Percentiles rank a stretch among this genome's conserved stretches.
phyloP scores from a whole-genome alignment of 2,888 invertebrate species.

The Mongoloraphidia duomilia region DNA sequence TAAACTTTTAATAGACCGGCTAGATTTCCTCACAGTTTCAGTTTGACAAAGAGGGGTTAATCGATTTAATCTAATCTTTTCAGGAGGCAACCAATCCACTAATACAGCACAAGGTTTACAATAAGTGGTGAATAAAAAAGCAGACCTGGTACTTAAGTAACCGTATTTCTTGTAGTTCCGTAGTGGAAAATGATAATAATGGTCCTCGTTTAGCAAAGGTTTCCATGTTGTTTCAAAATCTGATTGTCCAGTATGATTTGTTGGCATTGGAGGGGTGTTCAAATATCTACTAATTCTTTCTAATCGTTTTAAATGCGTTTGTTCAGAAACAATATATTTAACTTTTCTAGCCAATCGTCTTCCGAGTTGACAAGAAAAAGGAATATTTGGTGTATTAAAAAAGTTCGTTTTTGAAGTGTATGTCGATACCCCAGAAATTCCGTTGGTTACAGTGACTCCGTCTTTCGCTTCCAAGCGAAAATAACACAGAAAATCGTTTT shows the following conservation, averaged over 20 bases:
- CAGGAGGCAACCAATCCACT: not conserved
- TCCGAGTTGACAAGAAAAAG: constrained; percentile 24
- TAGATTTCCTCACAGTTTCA: no score
- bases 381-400: constrained; percentile 17
- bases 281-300: constrained; percentile 22
- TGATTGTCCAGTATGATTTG: not conserved
- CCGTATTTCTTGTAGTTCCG: not conserved
- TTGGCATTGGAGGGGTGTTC: constrained; percentile 10
- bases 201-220: constrained; percentile 2
- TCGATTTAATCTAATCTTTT: not conserved
- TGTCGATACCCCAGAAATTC: constrained; percentile 4
- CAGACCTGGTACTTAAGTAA: constrained; percentile 4
- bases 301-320: constrained; percentile 16
- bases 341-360: constrained; percentile 16
- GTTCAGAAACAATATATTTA: constrained; percentile 17
- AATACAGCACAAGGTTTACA: constrained; percentile 7
- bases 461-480: constrained; percentile 12
- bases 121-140: constrained; percentile 3
- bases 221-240: constrained; percentile 4
- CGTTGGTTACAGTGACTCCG: not conserved
- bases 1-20: no score
- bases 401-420: constrained; percentile 9
- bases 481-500: constrained; percentile 17
- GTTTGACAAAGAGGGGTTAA: not conserved
- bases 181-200: constrained; percentile 15